These are phyloP conservation scores for Neostethus bicornis DNA, from an alignment of 2,797 vertebrate genomes.

Conservation along the genomic window DNA sequence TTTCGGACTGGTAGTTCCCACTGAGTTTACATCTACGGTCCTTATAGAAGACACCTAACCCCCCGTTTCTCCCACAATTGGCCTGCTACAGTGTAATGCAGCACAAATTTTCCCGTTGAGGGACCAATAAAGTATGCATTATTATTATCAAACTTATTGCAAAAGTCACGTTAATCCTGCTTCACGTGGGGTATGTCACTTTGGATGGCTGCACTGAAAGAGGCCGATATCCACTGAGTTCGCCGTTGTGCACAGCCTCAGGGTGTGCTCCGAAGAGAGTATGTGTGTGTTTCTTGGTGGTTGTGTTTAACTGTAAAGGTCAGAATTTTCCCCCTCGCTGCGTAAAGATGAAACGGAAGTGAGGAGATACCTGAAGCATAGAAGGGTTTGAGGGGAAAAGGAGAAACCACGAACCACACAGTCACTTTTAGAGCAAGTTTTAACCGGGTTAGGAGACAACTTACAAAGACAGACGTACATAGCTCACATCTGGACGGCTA, in stretches of 20 bases:
- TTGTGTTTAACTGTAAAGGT: slow-evolving; percentile 19
- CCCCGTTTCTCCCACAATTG: no score
- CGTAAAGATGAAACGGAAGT: slow-evolving; percentile 36
- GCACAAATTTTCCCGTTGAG: no score
- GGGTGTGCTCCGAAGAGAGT: slow-evolving; percentile 45
- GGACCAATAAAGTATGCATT: no score
- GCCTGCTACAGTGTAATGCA: no score
- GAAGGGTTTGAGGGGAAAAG: slow-evolving; percentile 28
- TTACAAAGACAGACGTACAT: not conserved
- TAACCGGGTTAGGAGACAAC: not conserved
- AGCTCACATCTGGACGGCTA: not conserved
- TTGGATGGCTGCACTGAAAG: slow-evolving; percentile 21
- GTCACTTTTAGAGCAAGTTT: not conserved
- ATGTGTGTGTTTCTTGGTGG: not conserved
- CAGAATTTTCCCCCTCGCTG: slow-evolving; percentile 18
- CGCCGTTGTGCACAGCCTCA: slow-evolving; percentile 20
- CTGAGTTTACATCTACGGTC: no score
- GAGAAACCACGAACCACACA: slow-evolving; percentile 15
- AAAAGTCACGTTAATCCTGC: slow-evolving; percentile 23
- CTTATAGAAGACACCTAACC: no score
- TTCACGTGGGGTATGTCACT: slow-evolving; percentile 24
- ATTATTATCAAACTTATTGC: slow-evolving; percentile 5
- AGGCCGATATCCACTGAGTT: slow-evolving; percentile 24
- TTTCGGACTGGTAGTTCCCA: no score
- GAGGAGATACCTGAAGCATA: slow-evolving; percentile 14